Evolutionary conservation across 2,113 vertebrate species (phyloP).

Genomic region (Pachyramphus minor): DNA sequence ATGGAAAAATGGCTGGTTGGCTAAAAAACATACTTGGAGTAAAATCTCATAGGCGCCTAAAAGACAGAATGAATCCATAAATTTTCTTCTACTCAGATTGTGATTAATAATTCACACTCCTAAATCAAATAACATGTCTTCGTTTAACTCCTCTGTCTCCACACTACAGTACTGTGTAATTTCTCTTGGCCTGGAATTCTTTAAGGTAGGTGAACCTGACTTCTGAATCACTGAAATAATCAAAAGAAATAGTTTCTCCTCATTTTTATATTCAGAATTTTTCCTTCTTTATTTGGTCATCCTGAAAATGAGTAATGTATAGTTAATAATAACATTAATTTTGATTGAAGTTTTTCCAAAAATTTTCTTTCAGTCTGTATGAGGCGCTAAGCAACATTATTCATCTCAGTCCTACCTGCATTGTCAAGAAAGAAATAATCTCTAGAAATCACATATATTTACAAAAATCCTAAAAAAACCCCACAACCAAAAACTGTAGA

Average conservation of each 20-base stretch:
- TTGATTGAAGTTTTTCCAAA: neutral
- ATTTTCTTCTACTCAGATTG: neutral
- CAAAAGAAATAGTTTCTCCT: neutral
- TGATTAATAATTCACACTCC: constrained; percentile 24
- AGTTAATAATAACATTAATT: neutral
- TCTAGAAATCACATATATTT: neutral
- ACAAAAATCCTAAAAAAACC: neutral
- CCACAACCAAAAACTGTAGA: fast-evolving
- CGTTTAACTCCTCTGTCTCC: neutral
- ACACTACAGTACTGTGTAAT: neutral
- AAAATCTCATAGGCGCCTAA: neutral
- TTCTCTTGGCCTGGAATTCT: neutral
- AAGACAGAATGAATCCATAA: neutral
- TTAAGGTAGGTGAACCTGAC: neutral
- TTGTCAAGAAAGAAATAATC: neutral
- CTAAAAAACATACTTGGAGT: neutral
- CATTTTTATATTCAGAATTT: neutral
- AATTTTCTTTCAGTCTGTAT: neutral
- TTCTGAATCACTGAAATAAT: neutral
- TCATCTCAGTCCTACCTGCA: neutral
- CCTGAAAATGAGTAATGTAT: neutral
- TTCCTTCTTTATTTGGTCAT: neutral
- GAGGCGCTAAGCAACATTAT: neutral
- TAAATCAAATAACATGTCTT: constrained; percentile 21
- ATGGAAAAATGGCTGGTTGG: neutral